Evolutionary conservation across 2,888 invertebrate species (phyloP), one percentile per base, ranked within the genome.

Genomic region (Amblyteles armatorius): DNA sequence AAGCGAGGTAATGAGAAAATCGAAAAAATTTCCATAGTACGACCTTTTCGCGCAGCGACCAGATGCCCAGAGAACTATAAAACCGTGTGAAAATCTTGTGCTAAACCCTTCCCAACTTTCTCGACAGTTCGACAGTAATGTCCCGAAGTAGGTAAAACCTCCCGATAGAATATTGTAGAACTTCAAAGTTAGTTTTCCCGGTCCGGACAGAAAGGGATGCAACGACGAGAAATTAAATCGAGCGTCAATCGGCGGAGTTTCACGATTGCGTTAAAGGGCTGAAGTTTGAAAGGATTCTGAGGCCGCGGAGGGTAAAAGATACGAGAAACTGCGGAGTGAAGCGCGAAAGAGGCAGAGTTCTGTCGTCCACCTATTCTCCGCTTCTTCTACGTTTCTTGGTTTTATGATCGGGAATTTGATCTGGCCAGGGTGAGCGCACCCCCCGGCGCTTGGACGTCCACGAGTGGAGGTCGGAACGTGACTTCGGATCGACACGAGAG

Each of bases 201-300:
- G n/a, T 16, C 26, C 57, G 77, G 60, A 65, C 72, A 60, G 44
- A 63, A 67, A 80, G 76, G 80, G 74, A 79, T 60, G 71, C 57
- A 82, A 79, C 87, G 87, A 88, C 86, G 87, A 90, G 85, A 89
- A 89, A 91, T 91, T 89, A 89, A 90, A 91, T 91, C 90, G 87
- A 88, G 89, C 88, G 89, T 90, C 90, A 90, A 91, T 91, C 90
- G 90, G 87, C 89, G 79, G 77, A 76, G 79, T 84, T 87, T 84
- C 78, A 83, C 85, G 87, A 87, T 87, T 79, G 71, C 78, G 78
- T 81, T 81, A 76, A 77, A 63, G 83, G 73, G 78, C 60, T 50
- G 73, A 55, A 48, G 40, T 60, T 40, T 78, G 57, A 69, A 78
- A 68, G 57, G 65, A 69, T 36, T n/a, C 48, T 33, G 65, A 79